Conservation (phyloP, 2,113 vertebrate species). For the Artemisiospiza belli region DNA sequence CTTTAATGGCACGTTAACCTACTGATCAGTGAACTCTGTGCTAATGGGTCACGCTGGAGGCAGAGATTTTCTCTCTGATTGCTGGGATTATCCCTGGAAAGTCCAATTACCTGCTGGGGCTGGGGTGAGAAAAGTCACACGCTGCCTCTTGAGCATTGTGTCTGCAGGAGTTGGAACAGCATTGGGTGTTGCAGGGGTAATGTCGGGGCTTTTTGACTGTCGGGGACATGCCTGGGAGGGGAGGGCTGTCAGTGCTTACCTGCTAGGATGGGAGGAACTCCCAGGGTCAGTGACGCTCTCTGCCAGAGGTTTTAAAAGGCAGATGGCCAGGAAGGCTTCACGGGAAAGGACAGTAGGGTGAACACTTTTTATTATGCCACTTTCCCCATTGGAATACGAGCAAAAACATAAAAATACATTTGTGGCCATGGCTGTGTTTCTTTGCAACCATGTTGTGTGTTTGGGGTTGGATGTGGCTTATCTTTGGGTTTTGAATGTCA, state of each 20-base stretch:
- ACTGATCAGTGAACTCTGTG: slow-evolving; percentile 53
- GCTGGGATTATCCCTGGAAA: slow-evolving; percentile 55
- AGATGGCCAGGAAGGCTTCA: not conserved
- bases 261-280: not conserved
- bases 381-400: not conserved
- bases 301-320: not conserved
- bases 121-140: slow-evolving; percentile 37
- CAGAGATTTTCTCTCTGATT: slow-evolving; percentile 53
- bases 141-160: not conserved
- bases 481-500: not conserved
- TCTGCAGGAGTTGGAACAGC: not conserved
- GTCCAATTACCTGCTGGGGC: slow-evolving; percentile 37
- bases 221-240: not conserved
- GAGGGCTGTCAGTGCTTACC: not conserved
- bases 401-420: not conserved
- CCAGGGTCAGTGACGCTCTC: not conserved
- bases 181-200: not conserved
- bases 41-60: slow-evolving; percentile 33
- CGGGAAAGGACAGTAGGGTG: not conserved
- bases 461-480: not conserved
- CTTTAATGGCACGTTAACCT: slow-evolving; percentile 25
- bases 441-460: not conserved
- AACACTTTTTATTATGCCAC: not conserved
- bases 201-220: not conserved
- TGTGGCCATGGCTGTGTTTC: not conserved